phyloP scores from a whole-genome alignment of 1,140 invertebrate species.

The Pseudachorutes palmiensis region DNA sequence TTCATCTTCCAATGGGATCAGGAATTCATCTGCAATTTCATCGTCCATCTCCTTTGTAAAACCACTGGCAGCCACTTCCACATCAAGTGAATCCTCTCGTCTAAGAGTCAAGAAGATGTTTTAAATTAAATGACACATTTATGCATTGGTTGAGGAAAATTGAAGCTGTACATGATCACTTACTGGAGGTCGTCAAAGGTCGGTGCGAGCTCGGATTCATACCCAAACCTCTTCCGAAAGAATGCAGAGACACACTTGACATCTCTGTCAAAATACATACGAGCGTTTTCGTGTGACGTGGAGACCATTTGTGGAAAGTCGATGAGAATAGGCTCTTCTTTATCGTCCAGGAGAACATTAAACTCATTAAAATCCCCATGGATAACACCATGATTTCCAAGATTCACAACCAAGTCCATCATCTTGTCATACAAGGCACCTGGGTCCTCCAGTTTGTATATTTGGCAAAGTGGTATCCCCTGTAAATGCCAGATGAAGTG shows the following conservation, averaged over 20 bases:
- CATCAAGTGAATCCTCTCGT: conserved; percentile 72
- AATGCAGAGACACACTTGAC: conserved; percentile 86
- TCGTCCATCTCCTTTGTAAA: conserved; percentile 77
- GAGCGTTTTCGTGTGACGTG: conserved; percentile 81
- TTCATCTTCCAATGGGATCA: conserved; percentile 38
- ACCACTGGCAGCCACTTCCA: conserved; percentile 82
- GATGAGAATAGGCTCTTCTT: conserved; percentile 77
- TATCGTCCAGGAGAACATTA: conserved; percentile 80
- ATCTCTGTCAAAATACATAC: conserved; percentile 90
- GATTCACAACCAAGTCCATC: conserved; percentile 85
- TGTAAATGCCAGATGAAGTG: conserved; percentile 35
- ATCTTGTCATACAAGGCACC: conserved; percentile 82
- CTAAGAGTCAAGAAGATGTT: conserved; percentile 43
- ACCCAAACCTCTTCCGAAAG: conserved; percentile 83
- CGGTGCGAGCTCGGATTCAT: conserved; percentile 81
- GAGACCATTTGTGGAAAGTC: conserved; percentile 99
- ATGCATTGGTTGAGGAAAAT: background rate
- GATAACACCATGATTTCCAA: conserved; percentile 91
- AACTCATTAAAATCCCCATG: conserved; percentile 99
- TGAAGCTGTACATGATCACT: conserved; percentile 41
- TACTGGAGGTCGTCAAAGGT: conserved; percentile 68
- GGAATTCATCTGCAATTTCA: conserved; percentile 49
- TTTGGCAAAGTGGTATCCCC: conserved; percentile 69
- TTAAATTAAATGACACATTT: conserved; percentile 13
- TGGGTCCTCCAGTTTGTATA: conserved; percentile 67